Percentiles rank a stretch among this genome's conserved stretches.
These are phyloP conservation scores for Zaprionus nigranus DNA, from an alignment of 1,140 invertebrate species.

Conservation along the genomic window DNA sequence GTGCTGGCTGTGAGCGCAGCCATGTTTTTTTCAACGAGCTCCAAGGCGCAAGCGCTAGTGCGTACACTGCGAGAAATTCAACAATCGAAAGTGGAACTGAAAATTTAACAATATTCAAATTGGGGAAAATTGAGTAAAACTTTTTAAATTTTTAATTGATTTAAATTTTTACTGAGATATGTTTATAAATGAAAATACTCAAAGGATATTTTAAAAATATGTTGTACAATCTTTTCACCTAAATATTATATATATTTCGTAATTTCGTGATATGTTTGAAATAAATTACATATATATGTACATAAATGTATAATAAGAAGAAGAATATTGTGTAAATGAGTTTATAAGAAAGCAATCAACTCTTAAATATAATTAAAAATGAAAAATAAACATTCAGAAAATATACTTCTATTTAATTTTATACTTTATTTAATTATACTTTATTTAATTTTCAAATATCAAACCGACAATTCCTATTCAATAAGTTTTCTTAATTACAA, in stretches of 20 bases:
- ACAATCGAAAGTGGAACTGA: background rate
- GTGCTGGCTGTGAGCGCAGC: constrained; percentile 65
- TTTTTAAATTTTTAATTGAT: background rate
- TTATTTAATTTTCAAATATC: background rate
- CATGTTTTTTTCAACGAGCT: constrained; percentile 68
- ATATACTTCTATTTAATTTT: no score
- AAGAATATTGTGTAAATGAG: no score
- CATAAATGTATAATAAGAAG: no score
- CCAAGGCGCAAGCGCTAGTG: constrained; percentile 60
- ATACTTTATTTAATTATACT: no score
- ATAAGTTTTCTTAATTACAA: background rate
- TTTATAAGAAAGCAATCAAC: no score
- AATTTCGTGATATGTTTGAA: no score
- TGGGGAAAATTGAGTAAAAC: background rate
- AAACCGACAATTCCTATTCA: background rate
- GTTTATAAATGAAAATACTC: no score
- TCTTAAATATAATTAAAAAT: background rate
- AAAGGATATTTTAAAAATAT: no score
- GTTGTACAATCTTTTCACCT: no score
- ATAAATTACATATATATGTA: no score
- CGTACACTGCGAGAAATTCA: constrained; percentile 47
- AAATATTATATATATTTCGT: no score
- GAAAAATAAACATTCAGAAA: background rate
- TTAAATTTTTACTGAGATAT: background rate
- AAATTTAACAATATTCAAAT: no score